These are phyloP conservation scores for Colletes collaris DNA, from an alignment of 2,888 invertebrate genomes.

Conservation along the genomic window DNA sequence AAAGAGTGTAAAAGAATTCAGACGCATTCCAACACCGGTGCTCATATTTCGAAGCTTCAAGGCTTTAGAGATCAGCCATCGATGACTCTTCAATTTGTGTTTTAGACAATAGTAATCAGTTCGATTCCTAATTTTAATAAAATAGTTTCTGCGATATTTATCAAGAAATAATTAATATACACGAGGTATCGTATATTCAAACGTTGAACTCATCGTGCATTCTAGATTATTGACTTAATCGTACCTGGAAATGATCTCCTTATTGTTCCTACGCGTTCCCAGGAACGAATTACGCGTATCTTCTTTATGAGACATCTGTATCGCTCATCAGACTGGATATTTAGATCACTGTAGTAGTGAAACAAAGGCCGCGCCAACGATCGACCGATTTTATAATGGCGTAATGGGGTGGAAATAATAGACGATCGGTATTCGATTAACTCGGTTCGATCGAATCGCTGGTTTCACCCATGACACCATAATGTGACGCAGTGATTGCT, in stretches of 20 bases:
- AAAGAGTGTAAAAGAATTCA: conserved; percentile 36
- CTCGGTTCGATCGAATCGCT: conserved; percentile 15
- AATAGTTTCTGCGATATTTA: too few species aligned
- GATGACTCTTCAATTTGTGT: background rate
- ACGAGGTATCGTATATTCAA: background rate
- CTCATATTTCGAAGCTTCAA: conserved; percentile 20
- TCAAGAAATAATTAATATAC: background rate
- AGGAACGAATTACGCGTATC: conserved; percentile 18
- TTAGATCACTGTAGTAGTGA: conserved; percentile 51
- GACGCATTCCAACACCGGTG: conserved; percentile 39
- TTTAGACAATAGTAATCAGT: too few species aligned
- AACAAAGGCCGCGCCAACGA: conserved; percentile 12
- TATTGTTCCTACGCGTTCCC: conserved; percentile 17
- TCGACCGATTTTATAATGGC: conserved; percentile 23
- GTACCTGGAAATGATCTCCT: conserved; percentile 8
- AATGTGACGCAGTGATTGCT: background rate
- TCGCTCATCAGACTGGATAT: conserved; percentile 11
- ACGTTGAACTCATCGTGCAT: background rate
- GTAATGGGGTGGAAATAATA: conserved; percentile 32
- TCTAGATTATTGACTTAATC: conserved; percentile 25
- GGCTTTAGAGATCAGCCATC: background rate
- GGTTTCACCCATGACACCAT: conserved; percentile 18
- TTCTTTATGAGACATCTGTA: background rate
- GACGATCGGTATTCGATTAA: conserved; percentile 40
- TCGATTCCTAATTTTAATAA: too few species aligned